Conservation (phyloP, 2,888 invertebrate species). For the Hirtodrosophila alboralis region DNA sequence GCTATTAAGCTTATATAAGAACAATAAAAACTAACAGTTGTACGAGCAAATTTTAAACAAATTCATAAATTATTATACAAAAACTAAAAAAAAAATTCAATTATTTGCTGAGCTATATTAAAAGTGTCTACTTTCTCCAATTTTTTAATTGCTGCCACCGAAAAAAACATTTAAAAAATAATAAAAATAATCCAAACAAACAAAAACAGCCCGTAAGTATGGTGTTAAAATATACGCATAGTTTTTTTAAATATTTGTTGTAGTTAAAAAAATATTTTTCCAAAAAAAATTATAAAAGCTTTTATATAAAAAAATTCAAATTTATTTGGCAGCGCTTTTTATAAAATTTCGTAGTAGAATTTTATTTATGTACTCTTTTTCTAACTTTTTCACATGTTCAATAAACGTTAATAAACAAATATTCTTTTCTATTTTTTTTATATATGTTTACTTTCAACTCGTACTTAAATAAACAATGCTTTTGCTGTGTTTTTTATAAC, state of each 20-base stretch:
- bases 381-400: conserved; percentile 25
- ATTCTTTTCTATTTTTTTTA: conserved; percentile 60
- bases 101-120: conserved; percentile 14
- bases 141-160: conserved; percentile 59
- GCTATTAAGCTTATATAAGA: conserved; percentile 26
- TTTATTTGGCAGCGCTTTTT: conserved; percentile 33
- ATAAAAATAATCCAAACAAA: conserved; percentile 14
- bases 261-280: conserved; percentile 14
- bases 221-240: conserved; percentile 9
- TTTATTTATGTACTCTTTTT: conserved; percentile 15
- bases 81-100: conserved; percentile 2
- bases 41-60: conserved; percentile 28
- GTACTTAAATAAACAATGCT: conserved; percentile 51
- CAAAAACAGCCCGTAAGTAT: conserved; percentile 64
- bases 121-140: conserved; percentile 22
- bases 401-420: conserved; percentile 49
- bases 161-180: conserved; percentile 5
- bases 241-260: conserved; percentile 22
- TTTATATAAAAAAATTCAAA: conserved; percentile 9
- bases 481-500: conserved; percentile 63
- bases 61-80: conserved; percentile 14
- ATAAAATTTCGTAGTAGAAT: conserved; percentile 8
- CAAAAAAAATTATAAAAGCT: conserved; percentile 2
- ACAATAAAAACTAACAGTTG: conserved; percentile 18
- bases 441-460: conserved; percentile 30